Base-by-base conservation (phyloP, 2,888 invertebrate genomes). In the Sceliomorpha sp. region DNA sequence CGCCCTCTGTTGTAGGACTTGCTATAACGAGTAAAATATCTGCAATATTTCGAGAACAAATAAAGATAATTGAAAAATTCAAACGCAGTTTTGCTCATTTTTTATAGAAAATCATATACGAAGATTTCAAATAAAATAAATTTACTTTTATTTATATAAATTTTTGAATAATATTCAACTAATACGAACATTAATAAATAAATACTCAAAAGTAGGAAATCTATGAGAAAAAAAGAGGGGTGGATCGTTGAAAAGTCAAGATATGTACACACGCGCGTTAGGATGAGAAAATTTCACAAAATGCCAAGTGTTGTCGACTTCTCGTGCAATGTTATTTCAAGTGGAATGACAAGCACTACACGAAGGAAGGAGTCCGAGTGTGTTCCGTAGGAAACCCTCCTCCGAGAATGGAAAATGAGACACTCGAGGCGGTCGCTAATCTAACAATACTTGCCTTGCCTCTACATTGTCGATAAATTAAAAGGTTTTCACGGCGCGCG, bases 401-500 rank as follows among this genome's bases (percentile, higher is more conserved):
- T 13, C 17, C 40, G 37, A 13, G 64, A 66, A 56, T 58, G 58
- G 48, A 51, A 66, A 66, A 66, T 58, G 34, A 58, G 45, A 66
- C 39, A 39, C 37, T 26, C 40, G 27, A 17, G n/a, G 47, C 15
- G 9, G 17, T 36, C 50, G 26, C 50, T 58, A 55, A 55, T 55
- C 51, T 39, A 31, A 31, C 26, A 29, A 32, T 32, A 5, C 10
- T n/a, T n/a, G n/a, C 56, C 26, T 10, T 20, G 36, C 29, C 39
- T 58, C 36, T 32, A 40, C 58, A 40, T 34, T 66, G 59, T 55
- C 67, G 59, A 67, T 60, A 67, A 60, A 67, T 67, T 67, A 60
- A 26, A 53, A 36, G 47, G 34, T 48, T 47, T 59, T 37, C 37
- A 39, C 34, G 45, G 15, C 34, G 60, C 36, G 26, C 15, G 32